Conservation (phyloP, 1,140 invertebrate genomes). For the Rhynchophorus ferrugineus region DNA sequence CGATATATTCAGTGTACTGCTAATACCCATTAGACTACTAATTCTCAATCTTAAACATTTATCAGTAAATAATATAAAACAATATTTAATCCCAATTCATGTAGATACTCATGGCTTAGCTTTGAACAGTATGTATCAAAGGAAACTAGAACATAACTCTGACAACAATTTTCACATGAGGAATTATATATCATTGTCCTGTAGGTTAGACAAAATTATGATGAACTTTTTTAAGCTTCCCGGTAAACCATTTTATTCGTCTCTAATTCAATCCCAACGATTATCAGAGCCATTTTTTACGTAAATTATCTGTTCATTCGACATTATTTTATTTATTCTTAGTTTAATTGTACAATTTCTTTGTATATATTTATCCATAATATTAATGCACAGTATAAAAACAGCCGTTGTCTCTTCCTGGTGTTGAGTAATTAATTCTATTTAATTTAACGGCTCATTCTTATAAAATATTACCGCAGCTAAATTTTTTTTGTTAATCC, state of each 20-base stretch:
- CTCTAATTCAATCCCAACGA: not conserved
- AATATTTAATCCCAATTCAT: slow-evolving; percentile 6
- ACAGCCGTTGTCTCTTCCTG: slow-evolving; percentile 1
- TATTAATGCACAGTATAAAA: not conserved
- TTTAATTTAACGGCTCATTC: no score
- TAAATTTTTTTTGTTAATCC: no score
- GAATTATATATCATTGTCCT: not conserved
- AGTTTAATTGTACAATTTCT: slow-evolving; percentile 1
- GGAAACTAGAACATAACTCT: slow-evolving; percentile 29
- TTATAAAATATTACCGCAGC: no score
- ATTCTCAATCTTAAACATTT: slow-evolving; percentile 20
- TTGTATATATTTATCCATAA: slow-evolving; percentile 14
- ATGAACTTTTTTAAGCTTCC: slow-evolving; percentile 1
- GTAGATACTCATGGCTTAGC: slow-evolving; percentile 11
- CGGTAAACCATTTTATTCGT: not conserved
- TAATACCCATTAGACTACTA: slow-evolving; percentile 29
- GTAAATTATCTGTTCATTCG: no score
- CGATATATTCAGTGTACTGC: slow-evolving; percentile 26
- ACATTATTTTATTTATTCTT: not conserved
- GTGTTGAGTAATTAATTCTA: not conserved
- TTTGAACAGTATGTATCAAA: slow-evolving; percentile 11
- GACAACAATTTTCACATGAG: slow-evolving; percentile 38
- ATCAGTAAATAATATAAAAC: slow-evolving; percentile 8
- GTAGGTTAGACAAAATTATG: not conserved
- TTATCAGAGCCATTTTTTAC: not conserved